Base-by-base conservation (phyloP, 2,797 vertebrate species). In the Fistularia commersonii region DNA sequence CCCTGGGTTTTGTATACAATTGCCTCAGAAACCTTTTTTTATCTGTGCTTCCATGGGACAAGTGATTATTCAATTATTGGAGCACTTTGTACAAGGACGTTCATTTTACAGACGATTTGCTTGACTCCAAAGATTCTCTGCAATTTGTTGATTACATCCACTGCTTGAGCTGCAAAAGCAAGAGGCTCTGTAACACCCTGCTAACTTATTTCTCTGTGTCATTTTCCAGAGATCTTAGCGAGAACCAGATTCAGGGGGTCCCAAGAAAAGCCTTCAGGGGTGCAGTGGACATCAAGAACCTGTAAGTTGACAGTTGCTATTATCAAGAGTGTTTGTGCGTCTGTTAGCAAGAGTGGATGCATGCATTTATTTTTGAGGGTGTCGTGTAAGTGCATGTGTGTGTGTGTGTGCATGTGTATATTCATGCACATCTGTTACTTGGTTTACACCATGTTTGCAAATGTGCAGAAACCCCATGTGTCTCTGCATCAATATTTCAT, bases 231-330 rank as follows among this genome's bases (percentile, higher is more conserved):
- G 97, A 99, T 87, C 92, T 98, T 74, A 98, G 96, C 74, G 97
- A 99, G 88, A 99, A 99, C 84, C 96, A 96, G 82, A 98, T 99
- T 77, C 96, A 98, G 65, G 97, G 95, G 6, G 92, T 99, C 84
- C 97, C 97, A 57, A 92, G 97, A 68, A 98, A 99, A 80, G 96
- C 95, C 65, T 99, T 98, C 76, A 91, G 97, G 80, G 97, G 97
- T 80, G 93, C 95, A 6, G 94, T 97, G 69, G 96, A 98, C 76
- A 96, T 99, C 85, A 99, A 99, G 88, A 99, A 99, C 80, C 87
- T 99, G 97, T 99, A 85, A 96, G 95, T 53, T 94, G 47, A 23
- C 23, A 23, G 4, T 23, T 23, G 23, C 23, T 23, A 23, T 2
- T 2, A 23, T 23, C 23, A 23, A 23, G 23, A 23, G 23, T 23